Conservation (phyloP, 2,888 invertebrate genomes). For the Escarpia spicata region DNA sequence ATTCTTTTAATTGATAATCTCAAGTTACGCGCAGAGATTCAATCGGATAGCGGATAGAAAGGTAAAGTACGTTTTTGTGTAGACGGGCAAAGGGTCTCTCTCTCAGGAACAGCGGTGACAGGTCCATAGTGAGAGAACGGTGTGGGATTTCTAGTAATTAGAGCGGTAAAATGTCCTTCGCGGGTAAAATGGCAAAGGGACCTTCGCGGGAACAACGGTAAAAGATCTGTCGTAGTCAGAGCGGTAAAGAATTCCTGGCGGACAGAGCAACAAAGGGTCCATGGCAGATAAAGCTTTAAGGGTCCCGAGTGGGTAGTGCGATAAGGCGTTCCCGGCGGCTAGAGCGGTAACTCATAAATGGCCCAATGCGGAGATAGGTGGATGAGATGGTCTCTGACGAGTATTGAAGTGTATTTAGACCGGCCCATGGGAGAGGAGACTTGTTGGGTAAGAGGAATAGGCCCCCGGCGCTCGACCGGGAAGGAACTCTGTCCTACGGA, state of each 20-base stretch:
- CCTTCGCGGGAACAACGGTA: not conserved
- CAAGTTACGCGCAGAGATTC: no score
- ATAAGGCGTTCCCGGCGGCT: not conserved
- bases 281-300: not conserved
- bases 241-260: not conserved
- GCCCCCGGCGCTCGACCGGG: not conserved
- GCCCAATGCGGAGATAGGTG: not conserved
- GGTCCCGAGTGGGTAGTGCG: slow-evolving; percentile 21
- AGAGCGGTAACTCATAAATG: not conserved
- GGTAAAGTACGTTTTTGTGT: no score
- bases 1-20: no score
- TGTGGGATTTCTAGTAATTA: no score
- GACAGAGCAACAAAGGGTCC: not conserved
- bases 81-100: no score
- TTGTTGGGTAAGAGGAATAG: not conserved
- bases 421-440: not conserved
- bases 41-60: no score
- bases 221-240: not conserved
- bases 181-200: not conserved
- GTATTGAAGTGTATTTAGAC: not conserved
- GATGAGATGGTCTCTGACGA: not conserved
- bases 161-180: not conserved
- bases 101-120: no score
- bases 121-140: no score
- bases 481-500: no score